Percentiles rank a stretch among this genome's conserved stretches.
Conservation (phyloP, 2,797 vertebrate genomes). For the Enteromius thamalakanensis region DNA sequence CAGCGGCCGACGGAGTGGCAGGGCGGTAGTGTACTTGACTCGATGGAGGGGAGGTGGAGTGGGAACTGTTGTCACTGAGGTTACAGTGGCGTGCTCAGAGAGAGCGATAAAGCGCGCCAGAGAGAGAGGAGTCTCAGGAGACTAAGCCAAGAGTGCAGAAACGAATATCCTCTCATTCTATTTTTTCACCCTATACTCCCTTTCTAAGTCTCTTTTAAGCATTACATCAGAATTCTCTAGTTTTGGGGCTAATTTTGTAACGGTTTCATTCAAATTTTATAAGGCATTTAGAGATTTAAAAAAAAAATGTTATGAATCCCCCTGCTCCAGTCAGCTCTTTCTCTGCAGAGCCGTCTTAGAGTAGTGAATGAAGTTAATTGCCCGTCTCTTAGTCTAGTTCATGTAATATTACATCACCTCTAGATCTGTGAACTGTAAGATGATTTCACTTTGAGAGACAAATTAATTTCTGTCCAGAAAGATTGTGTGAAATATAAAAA, state of each 20-base stretch:
- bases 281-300: slow-evolving; percentile 49
- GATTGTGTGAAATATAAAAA: slow-evolving; percentile 1
- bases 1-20: background rate
- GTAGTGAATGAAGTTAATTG: slow-evolving; percentile 36
- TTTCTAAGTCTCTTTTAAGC: slow-evolving; percentile 22
- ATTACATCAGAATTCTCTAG: slow-evolving; percentile 52
- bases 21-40: slow-evolving; percentile 30
- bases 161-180: slow-evolving; percentile 1
- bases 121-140: slow-evolving; percentile 10
- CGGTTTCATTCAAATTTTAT: slow-evolving; percentile 56
- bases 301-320: slow-evolving; percentile 50
- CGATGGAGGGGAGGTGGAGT: background rate
- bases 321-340: slow-evolving; percentile 20
- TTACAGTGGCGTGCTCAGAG: slow-evolving; percentile 20
- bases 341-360: slow-evolving; percentile 22
- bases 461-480: slow-evolving; percentile 15
- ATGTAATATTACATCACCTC: slow-evolving; percentile 43
- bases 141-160: slow-evolving; percentile 13
- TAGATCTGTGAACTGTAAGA: slow-evolving; percentile 18
- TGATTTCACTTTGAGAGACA: slow-evolving; percentile 7
- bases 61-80: background rate
- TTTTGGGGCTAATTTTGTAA: slow-evolving; percentile 44
- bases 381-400: slow-evolving; percentile 25
- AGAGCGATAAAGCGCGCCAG: background rate
- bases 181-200: slow-evolving; percentile 19